Conservation (phyloP, 2,888 invertebrate genomes). For the Lepidonotus clava region DNA sequence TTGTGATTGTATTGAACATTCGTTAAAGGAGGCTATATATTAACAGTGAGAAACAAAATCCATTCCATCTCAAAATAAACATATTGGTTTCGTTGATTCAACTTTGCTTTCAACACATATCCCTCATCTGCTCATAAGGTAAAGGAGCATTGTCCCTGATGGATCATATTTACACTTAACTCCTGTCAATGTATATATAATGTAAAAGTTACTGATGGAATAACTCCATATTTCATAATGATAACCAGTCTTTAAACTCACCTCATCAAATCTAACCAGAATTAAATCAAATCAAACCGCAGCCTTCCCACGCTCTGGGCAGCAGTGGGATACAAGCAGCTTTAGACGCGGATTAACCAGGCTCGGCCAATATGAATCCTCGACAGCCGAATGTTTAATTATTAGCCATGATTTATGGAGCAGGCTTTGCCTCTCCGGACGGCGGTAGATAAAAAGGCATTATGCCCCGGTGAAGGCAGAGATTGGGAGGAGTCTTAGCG, state of each 20-base stretch:
- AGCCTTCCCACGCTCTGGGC: neutral
- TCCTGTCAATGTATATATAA: no score
- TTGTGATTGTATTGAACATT: no score
- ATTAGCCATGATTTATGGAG: constrained; percentile 43
- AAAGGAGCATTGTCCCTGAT: no score
- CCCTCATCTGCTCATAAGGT: no score
- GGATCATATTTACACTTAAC: no score
- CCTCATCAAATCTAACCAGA: neutral
- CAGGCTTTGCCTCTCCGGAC: neutral
- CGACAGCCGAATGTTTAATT: constrained; percentile 27
- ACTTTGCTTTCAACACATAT: no score
- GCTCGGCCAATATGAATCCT: constrained; percentile 15
- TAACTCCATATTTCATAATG: no score
- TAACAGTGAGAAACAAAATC: no score
- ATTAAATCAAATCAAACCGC: constrained; percentile 36
- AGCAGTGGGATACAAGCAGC: neutral
- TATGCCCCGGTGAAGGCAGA: constrained; percentile 11
- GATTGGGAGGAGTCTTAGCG: constrained; percentile 9
- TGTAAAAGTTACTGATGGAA: no score
- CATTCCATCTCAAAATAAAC: no score
- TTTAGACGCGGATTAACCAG: neutral
- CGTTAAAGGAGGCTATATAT: no score
- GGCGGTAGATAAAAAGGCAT: constrained; percentile 37
- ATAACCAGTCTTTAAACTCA: neutral
- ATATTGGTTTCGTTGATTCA: no score